phyloP scores from a whole-genome alignment of 2,113 vertebrate species.

The Tor tambroides region DNA sequence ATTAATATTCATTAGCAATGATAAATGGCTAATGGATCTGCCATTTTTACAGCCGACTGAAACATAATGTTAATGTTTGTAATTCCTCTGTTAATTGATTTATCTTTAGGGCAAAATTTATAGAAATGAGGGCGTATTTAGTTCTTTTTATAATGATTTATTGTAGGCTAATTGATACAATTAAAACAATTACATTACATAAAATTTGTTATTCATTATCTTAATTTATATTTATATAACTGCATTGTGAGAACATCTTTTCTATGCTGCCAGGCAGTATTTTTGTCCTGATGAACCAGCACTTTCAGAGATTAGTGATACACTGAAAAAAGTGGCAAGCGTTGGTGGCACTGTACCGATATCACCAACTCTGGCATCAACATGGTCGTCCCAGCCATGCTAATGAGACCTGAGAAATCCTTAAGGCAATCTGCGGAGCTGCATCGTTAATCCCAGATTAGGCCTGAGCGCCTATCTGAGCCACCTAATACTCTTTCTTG shows the following conservation, averaged over 20 bases:
- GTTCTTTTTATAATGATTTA: neutral
- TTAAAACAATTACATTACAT: too few species aligned
- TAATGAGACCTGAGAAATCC: conserved; percentile 68
- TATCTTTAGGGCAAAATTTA: neutral
- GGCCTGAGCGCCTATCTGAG: conserved; percentile 70
- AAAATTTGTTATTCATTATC: neutral
- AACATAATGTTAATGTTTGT: neutral
- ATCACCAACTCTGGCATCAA: conserved; percentile 48
- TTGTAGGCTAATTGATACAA: neutral
- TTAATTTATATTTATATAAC: neutral
- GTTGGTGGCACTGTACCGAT: conserved; percentile 37
- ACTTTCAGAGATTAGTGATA: conserved; percentile 26
- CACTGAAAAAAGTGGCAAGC: conserved; percentile 29
- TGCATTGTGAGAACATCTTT: neutral
- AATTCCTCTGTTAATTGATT: neutral
- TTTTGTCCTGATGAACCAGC: conserved; percentile 37
- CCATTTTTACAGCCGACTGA: neutral
- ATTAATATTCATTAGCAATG: conserved; percentile 42
- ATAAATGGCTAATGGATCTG: neutral
- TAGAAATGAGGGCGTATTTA: too few species aligned
- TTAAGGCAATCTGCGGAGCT: conserved; percentile 66
- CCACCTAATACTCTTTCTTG: conserved; percentile 68
- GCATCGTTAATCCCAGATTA: conserved; percentile 76
- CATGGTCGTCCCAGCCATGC: conserved; percentile 48
- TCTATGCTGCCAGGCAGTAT: neutral